A percentile compares a stretch with the other conserved stretches of the same genome.
Conservation (phyloP, 2,797 vertebrate genomes). For the Aselliscus stoliczkanus region DNA sequence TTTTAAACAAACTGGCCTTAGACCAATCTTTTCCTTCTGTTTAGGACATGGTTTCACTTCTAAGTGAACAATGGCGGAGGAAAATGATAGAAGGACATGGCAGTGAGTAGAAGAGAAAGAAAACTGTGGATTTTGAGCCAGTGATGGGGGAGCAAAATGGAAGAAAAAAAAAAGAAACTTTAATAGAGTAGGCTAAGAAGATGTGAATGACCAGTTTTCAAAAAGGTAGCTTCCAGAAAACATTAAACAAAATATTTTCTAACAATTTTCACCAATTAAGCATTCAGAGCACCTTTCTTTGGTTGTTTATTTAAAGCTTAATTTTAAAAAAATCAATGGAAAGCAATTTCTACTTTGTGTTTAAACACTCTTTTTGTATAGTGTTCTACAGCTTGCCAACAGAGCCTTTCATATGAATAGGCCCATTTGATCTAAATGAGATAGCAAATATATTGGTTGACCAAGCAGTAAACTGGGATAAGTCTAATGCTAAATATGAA, state of each 20-base stretch:
- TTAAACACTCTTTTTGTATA: background rate
- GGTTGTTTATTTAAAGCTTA: background rate
- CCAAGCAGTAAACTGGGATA: background rate
- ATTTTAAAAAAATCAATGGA: background rate
- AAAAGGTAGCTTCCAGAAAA: background rate
- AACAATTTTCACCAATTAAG: slow-evolving; percentile 44
- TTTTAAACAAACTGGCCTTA: background rate
- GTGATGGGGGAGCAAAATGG: background rate
- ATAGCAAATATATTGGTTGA: background rate
- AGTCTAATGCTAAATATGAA: background rate
- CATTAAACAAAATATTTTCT: slow-evolving; percentile 27
- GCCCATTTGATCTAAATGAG: background rate
- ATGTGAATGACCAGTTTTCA: background rate
- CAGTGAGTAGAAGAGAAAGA: background rate
- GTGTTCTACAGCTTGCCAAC: background rate
- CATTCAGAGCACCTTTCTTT: background rate
- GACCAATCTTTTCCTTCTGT: background rate
- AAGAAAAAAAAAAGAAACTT: background rate
- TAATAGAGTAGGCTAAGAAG: background rate
- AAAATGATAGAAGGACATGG: background rate
- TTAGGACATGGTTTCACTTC: background rate
- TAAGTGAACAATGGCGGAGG: background rate
- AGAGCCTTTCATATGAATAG: background rate
- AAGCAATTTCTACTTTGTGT: background rate
- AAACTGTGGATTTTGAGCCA: background rate